These are phyloP conservation scores for Lycophotia porphyrea DNA, from an alignment of 2,888 invertebrate genomes.

Conservation along the genomic window DNA sequence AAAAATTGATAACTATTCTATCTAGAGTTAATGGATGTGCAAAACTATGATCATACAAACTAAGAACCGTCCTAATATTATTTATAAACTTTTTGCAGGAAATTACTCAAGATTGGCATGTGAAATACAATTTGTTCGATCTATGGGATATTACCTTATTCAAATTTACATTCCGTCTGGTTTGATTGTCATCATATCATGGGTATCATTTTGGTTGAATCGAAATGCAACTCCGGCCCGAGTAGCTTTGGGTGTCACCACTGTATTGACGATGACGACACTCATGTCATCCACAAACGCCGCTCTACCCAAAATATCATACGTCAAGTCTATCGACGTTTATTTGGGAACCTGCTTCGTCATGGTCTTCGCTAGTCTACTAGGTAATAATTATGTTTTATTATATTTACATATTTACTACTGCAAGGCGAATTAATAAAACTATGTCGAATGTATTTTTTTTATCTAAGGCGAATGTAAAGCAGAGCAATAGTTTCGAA, in stretches of 20 bases:
- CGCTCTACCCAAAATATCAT: conserved; percentile 99
- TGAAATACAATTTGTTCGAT: conserved; percentile 98
- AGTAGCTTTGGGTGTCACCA: conserved; percentile 98
- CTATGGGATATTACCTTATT: conserved; percentile 99
- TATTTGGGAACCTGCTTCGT: conserved; percentile 99
- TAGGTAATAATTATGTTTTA: conserved; percentile 91
- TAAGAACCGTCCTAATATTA: conserved; percentile 29
- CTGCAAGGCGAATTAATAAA: conserved; percentile 53
- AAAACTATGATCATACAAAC: background rate
- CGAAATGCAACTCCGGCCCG: conserved; percentile 98
- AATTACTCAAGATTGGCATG: conserved; percentile 99
- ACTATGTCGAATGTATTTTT: conserved; percentile 28
- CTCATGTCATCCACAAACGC: conserved; percentile 99
- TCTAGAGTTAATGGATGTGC: background rate
- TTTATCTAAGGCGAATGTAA: conserved; percentile 52
- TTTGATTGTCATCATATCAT: conserved; percentile 98
- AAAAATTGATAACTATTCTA: background rate
- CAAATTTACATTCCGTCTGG: conserved; percentile 99
- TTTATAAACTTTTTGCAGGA: conserved; percentile 90
- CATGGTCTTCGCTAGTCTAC: conserved; percentile 99
- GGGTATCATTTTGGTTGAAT: conserved; percentile 99
- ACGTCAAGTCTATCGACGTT: conserved; percentile 99
- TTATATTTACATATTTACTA: conserved; percentile 54
- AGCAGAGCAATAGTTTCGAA: conserved; percentile 27
- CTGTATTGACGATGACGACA: conserved; percentile 99